Conservation (phyloP, 2,113 vertebrate genomes). For the Symphodus melops region DNA sequence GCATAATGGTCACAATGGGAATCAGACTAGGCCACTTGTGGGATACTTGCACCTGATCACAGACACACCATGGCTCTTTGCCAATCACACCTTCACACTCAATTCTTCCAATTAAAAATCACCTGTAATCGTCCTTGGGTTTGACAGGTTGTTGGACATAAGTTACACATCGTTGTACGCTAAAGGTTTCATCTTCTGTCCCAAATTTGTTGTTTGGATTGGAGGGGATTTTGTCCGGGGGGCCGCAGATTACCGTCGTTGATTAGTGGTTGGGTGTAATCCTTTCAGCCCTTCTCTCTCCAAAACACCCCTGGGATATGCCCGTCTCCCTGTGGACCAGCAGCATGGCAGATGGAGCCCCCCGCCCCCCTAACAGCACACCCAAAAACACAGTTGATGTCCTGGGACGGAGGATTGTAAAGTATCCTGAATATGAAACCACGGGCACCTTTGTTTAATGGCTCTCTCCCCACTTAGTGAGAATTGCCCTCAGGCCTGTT, state of each 20-base stretch:
- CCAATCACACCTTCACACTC: slow-evolving; percentile 76
- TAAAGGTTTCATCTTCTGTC: slow-evolving; percentile 59
- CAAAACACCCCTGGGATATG: slow-evolving; percentile 85
- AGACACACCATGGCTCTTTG: slow-evolving; percentile 75
- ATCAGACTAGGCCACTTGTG: slow-evolving; percentile 84
- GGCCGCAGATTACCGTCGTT: slow-evolving; percentile 84
- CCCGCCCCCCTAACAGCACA: slow-evolving; percentile 66
- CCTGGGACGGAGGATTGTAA: slow-evolving; percentile 80
- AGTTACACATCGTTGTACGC: slow-evolving; percentile 35
- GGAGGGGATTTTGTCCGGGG: slow-evolving; percentile 78
- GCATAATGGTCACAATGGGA: slow-evolving; percentile 83
- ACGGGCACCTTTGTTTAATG: slow-evolving; percentile 82
- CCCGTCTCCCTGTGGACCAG: slow-evolving; percentile 81
- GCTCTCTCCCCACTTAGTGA: slow-evolving; percentile 81
- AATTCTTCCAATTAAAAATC: slow-evolving; percentile 74
- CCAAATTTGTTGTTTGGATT: slow-evolving; percentile 77
- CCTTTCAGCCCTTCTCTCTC: slow-evolving; percentile 83
- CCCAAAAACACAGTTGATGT: slow-evolving; percentile 80
- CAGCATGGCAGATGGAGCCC: slow-evolving; percentile 85
- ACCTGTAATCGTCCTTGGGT: slow-evolving; percentile 63
- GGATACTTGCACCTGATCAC: slow-evolving; percentile 86
- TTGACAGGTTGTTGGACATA: slow-evolving; percentile 50
- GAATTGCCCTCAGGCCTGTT: slow-evolving; percentile 78
- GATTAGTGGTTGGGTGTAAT: slow-evolving; percentile 87
- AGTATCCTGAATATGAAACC: slow-evolving; percentile 83